Evolutionary conservation across 2,888 invertebrate genomes (phyloP), one percentile per base, ranked within the genome.

Genomic region (Omphaloscelis lunosa): DNA sequence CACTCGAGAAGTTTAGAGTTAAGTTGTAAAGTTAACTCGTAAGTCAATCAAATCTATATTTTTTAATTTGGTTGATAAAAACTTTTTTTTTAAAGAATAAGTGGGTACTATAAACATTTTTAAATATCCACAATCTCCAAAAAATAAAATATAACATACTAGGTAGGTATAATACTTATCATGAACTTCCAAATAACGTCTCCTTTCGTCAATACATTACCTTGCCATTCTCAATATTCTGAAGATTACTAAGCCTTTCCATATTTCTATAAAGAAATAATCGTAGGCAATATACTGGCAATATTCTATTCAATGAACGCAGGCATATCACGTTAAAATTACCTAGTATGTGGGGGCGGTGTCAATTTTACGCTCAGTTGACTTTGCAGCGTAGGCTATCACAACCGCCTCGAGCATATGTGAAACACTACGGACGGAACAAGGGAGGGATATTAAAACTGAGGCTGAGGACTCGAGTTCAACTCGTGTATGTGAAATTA

Each of bases 301-400:
- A 41, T 61, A 23, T 48, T 51, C 72, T 84, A 84, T 84, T 84
- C 76, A 76, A 77, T 77, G 69, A 66, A 71, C 29, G 71, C 41
- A 61, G 20, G 53, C 70, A 63, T 75, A 72, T 62, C 69, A 65
- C 48, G 76, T 70, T 76, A 67, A 79, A 82, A 84, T 84, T 76
- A 82, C 79, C 66, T 74, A 51, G 68, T 61, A 61, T 61, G 12
- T 41, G 67, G 29, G 29, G 63, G 66, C 67, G 77, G 63, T 85
- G 87, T 87, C 88, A 84, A 88, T 88, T 88, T 82, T 84, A 79
- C 71, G 84, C 85, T 68, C 70, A 72, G 69, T 41, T 77, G 81
- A 70, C 73, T 70, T 29, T 72, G 78, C 83, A 81, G 20, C 77
- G 75, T 23, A 78, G 29, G 75, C 51, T 72, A 65, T 63, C 56